A percentile compares a stretch with the other conserved stretches of the same genome.
Evolutionary conservation across 2,113 vertebrate species (phyloP).

Genomic region (Stegostoma tigrinum): DNA sequence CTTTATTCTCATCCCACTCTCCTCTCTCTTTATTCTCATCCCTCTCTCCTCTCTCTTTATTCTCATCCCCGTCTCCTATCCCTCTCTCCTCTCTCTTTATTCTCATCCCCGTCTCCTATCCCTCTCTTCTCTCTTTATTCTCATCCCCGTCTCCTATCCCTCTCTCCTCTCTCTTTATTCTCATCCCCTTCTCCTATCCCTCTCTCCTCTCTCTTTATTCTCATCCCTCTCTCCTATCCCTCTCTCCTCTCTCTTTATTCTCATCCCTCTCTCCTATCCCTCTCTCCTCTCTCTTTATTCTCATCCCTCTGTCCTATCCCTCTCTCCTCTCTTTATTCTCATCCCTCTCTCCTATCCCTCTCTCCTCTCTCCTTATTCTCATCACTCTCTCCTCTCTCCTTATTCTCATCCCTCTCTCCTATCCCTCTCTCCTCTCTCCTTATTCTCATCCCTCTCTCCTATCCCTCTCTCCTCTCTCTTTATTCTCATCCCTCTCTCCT

Average conservation of each 20-base stretch:
- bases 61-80: too few species aligned
- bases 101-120: not conserved
- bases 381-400: too few species aligned
- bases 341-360: not conserved
- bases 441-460: not conserved
- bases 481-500: not conserved
- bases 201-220: not conserved
- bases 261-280: rapidly evolving
- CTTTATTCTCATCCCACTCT: not conserved
- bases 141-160: rapidly evolving
- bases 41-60: not conserved
- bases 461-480: too few species aligned
- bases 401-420: too few species aligned
- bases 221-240: not conserved
- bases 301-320: not conserved
- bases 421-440: not conserved
- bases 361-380: too few species aligned
- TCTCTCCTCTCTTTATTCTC: too few species aligned
- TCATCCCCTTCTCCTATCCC: too few species aligned
- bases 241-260: too few species aligned
- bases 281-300: not conserved
- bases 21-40: too few species aligned
- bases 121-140: too few species aligned
- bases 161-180: not conserved
- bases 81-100: not conserved